Conservation (phyloP, 2,888 invertebrate genomes). For the Torymus aiolomorphi region DNA sequence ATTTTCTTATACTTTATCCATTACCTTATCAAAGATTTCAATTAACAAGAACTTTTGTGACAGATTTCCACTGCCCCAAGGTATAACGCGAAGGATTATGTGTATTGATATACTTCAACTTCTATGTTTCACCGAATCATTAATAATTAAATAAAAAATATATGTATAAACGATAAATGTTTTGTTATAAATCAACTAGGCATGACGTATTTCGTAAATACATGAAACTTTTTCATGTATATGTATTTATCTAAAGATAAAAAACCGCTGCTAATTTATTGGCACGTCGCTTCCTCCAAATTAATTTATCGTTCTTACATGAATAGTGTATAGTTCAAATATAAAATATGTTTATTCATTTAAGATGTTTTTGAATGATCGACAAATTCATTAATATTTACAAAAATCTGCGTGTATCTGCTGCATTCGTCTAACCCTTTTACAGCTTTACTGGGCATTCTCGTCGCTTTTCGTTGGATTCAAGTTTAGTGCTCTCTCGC, state of each 20-base stretch:
- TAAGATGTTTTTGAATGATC: too few relatives aligned
- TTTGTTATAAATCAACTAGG: neutral
- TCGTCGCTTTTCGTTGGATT: too few relatives aligned
- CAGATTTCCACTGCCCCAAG: conserved; percentile 38
- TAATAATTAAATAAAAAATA: neutral
- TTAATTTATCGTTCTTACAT: too few relatives aligned
- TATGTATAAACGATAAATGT: conserved; percentile 1
- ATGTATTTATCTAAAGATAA: neutral
- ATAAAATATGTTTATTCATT: too few relatives aligned
- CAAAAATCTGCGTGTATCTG: too few relatives aligned
- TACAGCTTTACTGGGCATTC: too few relatives aligned
- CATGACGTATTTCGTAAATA: neutral
- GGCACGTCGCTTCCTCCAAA: too few relatives aligned
- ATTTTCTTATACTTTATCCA: conserved; percentile 33
- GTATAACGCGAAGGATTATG: conserved; percentile 46
- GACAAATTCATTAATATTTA: too few relatives aligned
- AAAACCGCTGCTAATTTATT: too few relatives aligned
- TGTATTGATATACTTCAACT: conserved; percentile 11
- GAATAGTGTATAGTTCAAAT: too few relatives aligned
- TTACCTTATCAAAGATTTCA: conserved; percentile 46
- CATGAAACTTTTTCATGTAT: conserved; percentile 4
- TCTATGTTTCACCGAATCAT: conserved; percentile 6
- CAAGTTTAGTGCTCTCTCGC: too few relatives aligned
- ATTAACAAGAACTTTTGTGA: conserved; percentile 57
- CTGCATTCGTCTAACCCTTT: too few relatives aligned